phyloP scores from a whole-genome alignment of 2,797 vertebrate genomes.

The Gambusia yucatana region DNA sequence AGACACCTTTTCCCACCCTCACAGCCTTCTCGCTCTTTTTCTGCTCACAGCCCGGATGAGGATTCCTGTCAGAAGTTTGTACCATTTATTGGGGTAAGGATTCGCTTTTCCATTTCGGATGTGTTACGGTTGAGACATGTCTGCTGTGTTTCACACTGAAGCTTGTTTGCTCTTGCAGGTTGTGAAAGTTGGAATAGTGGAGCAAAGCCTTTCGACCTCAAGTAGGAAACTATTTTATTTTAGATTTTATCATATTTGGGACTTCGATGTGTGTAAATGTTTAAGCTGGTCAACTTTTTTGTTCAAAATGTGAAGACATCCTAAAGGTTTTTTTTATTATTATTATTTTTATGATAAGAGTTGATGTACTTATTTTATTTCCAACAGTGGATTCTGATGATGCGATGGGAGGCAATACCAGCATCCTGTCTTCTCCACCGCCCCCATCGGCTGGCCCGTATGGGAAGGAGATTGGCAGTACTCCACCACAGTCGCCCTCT shows the following conservation, averaged over 20 bases:
- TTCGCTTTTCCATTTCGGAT: background rate
- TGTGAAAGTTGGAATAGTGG: conserved; percentile 87
- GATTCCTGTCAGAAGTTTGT: conserved; percentile 95
- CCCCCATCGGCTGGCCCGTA: conserved; percentile 73
- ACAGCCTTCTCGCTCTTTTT: conserved; percentile 43
- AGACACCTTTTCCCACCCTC: conserved; percentile 12
- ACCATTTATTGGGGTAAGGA: conserved; percentile 91
- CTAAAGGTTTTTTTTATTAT: background rate
- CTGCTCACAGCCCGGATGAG: conserved; percentile 85
- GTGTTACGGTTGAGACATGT: background rate
- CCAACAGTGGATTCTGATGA: conserved; percentile 90
- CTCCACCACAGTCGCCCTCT: conserved; percentile 85
- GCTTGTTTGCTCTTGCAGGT: conserved; percentile 67
- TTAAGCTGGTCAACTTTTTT: background rate
- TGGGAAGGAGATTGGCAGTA: conserved; percentile 81
- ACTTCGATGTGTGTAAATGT: background rate
- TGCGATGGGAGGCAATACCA: conserved; percentile 81
- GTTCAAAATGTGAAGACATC: background rate
- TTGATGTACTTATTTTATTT: background rate
- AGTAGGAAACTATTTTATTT: conserved; percentile 62
- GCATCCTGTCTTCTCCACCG: conserved; percentile 81
- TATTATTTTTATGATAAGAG: background rate
- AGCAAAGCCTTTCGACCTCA: conserved; percentile 84
- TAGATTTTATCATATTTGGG: background rate
- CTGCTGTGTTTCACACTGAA: conserved; percentile 5